phyloP scores from a whole-genome alignment of 2,113 vertebrate genomes.

The Oncorhynchus masou region DNA sequence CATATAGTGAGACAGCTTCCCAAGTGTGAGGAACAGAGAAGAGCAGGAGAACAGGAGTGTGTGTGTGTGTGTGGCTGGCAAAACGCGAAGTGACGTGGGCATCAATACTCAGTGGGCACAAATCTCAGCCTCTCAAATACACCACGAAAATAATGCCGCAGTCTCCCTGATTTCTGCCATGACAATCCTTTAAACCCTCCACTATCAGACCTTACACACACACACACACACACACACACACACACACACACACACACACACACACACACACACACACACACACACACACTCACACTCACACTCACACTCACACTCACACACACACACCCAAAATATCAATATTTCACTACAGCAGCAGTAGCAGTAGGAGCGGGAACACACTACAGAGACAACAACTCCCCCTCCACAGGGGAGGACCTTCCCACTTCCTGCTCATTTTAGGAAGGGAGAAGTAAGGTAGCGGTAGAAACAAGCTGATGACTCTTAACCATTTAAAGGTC shows the following conservation, averaged over 20 bases:
- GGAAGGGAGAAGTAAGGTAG: neutral
- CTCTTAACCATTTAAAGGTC: neutral
- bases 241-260: too few relatives aligned
- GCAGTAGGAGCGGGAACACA: neutral
- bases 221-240: too few relatives aligned
- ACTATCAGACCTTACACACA: neutral
- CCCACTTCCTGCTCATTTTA: neutral
- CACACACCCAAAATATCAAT: neutral
- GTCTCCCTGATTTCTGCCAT: neutral
- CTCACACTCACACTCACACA: too few relatives aligned
- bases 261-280: too few relatives aligned
- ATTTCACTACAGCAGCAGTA: slow-evolving; percentile 8
- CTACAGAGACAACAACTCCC: too few relatives aligned
- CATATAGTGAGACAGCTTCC: too few relatives aligned
- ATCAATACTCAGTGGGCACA: neutral
- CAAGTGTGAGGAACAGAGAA: too few relatives aligned
- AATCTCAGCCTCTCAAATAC: neutral
- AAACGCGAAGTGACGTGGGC: slow-evolving; percentile 30
- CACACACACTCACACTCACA: too few relatives aligned
- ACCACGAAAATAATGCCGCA: slow-evolving; percentile 48
- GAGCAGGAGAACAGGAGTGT: neutral
- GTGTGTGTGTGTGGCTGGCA: slow-evolving; percentile 27
- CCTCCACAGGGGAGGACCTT: neutral
- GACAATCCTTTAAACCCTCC: neutral
- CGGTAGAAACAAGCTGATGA: neutral